These are phyloP conservation scores for Dryobota labecula DNA, from an alignment of 2,888 invertebrate species.

Conservation along the genomic window DNA sequence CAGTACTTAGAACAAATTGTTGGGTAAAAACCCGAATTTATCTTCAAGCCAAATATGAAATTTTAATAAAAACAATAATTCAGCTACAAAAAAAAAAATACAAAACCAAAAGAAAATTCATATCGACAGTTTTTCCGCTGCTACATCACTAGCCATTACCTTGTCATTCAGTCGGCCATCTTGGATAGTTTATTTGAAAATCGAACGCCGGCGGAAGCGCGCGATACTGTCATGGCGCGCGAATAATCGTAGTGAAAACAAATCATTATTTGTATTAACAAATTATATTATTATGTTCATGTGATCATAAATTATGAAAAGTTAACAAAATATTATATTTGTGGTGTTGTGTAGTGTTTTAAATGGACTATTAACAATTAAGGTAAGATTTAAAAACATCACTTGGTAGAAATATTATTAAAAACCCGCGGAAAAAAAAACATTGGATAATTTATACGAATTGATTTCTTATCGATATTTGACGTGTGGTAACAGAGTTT, in stretches of 20 bases:
- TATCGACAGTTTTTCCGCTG: slow-evolving; percentile 70
- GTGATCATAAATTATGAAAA: slow-evolving; percentile 15
- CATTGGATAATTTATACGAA: not conserved
- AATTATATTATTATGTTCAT: not conserved
- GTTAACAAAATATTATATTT: slow-evolving; percentile 17
- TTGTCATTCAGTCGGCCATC: slow-evolving; percentile 82
- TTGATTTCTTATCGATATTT: slow-evolving; percentile 30
- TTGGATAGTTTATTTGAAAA: slow-evolving; percentile 88
- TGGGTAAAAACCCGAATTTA: not conserved
- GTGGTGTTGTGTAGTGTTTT: slow-evolving; percentile 55
- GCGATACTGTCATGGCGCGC: slow-evolving; percentile 72
- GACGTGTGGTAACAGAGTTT: not conserved
- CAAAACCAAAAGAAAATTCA: slow-evolving; percentile 39
- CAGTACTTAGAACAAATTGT: not conserved
- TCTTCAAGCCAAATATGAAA: not conserved
- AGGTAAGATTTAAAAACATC: slow-evolving; percentile 42
- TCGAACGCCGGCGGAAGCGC: slow-evolving; percentile 83
- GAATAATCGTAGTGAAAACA: slow-evolving; percentile 39
- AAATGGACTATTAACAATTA: slow-evolving; percentile 44
- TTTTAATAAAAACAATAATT: not conserved
- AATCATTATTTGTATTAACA: slow-evolving; percentile 1
- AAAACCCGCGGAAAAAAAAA: not conserved
- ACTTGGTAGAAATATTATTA: not conserved
- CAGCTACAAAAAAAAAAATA: slow-evolving; percentile 20
- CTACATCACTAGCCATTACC: slow-evolving; percentile 76